Percentiles rank a stretch among this genome's conserved stretches.
Evolutionary conservation across 2,888 invertebrate species (phyloP).

Genomic region (Amphimallon solstitiale): DNA sequence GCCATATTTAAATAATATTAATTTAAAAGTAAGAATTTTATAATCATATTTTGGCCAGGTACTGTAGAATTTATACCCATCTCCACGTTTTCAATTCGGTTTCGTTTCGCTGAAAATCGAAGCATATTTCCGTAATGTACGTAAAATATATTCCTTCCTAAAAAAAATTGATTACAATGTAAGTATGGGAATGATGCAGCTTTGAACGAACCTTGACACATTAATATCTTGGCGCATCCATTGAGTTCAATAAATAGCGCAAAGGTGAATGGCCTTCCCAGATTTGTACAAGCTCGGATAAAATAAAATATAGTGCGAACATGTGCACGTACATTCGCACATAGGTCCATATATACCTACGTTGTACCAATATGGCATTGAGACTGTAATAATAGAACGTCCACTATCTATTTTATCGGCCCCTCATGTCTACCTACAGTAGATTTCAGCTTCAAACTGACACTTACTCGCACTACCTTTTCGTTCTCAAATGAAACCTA

Average conservation of each 20-base stretch:
- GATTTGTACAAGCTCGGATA: constrained; percentile 1
- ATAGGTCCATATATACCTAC: not conserved
- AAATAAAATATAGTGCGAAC: not conserved
- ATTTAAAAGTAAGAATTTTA: too few species aligned
- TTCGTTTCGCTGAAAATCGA: too few species aligned
- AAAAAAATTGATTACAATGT: too few species aligned
- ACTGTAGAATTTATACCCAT: too few species aligned
- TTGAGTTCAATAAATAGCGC: constrained; percentile 21
- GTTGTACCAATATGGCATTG: constrained; percentile 18
- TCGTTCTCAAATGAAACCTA: constrained; percentile 21
- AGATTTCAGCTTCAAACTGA: not conserved
- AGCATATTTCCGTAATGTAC: too few species aligned
- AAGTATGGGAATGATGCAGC: not conserved
- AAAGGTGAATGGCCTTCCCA: constrained; percentile 28
- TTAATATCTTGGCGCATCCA: constrained; percentile 15
- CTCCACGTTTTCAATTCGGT: too few species aligned
- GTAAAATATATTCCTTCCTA: too few species aligned
- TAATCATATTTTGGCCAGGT: too few species aligned
- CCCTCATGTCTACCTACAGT: constrained; percentile 6
- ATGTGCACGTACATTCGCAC: not conserved
- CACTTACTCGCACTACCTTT: constrained; percentile 1
- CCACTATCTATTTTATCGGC: constrained; percentile 21
- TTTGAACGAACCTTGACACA: constrained; percentile 3
- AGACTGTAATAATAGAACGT: not conserved
- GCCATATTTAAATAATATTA: too few species aligned